phyloP scores from a whole-genome alignment of 2,113 vertebrate genomes.

The Muntiacus reevesi region DNA sequence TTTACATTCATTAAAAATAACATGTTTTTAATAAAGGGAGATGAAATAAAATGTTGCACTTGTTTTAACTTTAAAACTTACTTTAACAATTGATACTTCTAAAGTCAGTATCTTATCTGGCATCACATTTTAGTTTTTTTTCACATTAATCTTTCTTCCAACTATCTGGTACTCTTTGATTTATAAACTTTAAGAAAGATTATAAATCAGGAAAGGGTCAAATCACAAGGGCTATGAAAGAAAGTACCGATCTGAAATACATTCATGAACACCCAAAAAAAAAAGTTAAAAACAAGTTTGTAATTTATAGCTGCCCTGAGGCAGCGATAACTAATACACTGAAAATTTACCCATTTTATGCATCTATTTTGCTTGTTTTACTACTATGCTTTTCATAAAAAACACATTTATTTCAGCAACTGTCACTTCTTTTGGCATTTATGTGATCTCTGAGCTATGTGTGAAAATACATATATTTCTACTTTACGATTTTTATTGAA shows the following conservation, averaged over 20 bases:
- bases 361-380: constrained; percentile 85
- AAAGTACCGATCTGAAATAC: constrained; percentile 71
- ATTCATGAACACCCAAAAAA: constrained; percentile 75
- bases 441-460: constrained; percentile 80
- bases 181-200: constrained; percentile 75
- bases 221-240: constrained; percentile 66
- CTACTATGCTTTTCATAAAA: constrained; percentile 82
- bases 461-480: constrained; percentile 73
- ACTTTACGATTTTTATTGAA: constrained; percentile 77
- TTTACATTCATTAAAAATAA: background rate
- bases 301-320: constrained; percentile 81
- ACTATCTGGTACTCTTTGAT: constrained; percentile 63
- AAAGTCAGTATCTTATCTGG: constrained; percentile 53
- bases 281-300: constrained; percentile 76
- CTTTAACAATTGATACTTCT: background rate
- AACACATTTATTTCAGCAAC: constrained; percentile 82
- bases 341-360: constrained; percentile 84
- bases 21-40: background rate
- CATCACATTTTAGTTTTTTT: constrained; percentile 59
- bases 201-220: constrained; percentile 77
- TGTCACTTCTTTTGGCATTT: constrained; percentile 81
- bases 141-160: background rate
- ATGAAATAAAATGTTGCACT: constrained; percentile 20
- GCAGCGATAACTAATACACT: constrained; percentile 81
- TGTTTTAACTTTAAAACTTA: background rate